Evolutionary conservation across 2,888 invertebrate species (phyloP), one percentile per base, ranked within the genome.

Genomic region (Stenotaenia linearis): DNA sequence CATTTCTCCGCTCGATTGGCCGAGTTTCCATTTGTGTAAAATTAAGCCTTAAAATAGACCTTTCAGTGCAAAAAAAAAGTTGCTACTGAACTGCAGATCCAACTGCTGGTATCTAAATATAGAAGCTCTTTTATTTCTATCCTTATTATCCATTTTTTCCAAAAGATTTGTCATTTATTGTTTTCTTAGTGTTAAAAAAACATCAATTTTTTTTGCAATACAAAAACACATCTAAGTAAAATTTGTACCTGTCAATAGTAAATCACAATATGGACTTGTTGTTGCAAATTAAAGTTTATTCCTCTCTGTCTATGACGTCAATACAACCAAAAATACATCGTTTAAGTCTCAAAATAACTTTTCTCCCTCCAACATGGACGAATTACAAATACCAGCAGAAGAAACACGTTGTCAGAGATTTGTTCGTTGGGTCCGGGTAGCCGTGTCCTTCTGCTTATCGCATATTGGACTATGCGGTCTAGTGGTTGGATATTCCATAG

Each of bases 401-500:
- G 74, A 32, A 32, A 23, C 30, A 56, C 74, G 77, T n/a, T 89
- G 89, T 83, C 85, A 87, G 15, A 87, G 90, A 86, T 89, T 91
- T 83, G 86, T 91, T 82, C 90, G 90, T 86, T 92, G 91, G 87
- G 90, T 91, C 74, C 93, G 93, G 91, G 92, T 92, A 87, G 90
- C 93, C 74, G 90, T 92, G 85, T 92, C 93, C 79, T 95, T 94
- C 87, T 89, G 96, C 83, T 92, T 95, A 85, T 94, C 94, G 0
- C 96, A 96, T 88, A 92, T 95, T 84, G 92, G 94, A 83, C 90
- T 96, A 84, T 91, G 96, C 83, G 92, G 94, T 81, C 88, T 95
- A 85, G 96, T 96, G 83, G 94, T 96, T 81, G 92, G 93, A 35
- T 96, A 96, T 88, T 95, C 95, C 87, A 90, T 95, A 83, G 90